Evolutionary conservation across 2,113 vertebrate genomes (phyloP).

Genomic region (Sterrhoptilus dennistouni): DNA sequence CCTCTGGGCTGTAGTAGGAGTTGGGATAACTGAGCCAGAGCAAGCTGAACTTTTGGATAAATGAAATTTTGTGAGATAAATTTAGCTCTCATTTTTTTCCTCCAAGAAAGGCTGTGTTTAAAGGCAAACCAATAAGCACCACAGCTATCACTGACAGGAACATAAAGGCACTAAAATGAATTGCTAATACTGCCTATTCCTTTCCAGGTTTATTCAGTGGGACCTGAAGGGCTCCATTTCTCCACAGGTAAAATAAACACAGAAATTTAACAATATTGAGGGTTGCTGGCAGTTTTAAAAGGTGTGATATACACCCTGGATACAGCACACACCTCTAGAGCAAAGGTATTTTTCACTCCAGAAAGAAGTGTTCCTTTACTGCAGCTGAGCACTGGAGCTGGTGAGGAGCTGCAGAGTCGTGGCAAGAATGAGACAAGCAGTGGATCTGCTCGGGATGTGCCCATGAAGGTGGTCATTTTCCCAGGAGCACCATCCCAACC

Average conservation of each 20-base stretch:
- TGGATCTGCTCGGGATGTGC: accelerated
- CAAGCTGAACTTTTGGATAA: background rate
- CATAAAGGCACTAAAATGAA: background rate
- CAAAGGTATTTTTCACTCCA: background rate
- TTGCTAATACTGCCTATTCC: background rate
- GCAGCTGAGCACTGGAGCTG: background rate
- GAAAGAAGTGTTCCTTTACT: background rate
- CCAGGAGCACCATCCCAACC: background rate
- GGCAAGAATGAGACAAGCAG: background rate
- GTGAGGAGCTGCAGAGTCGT: background rate
- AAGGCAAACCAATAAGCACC: background rate
- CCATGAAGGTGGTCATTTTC: background rate
- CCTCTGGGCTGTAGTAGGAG: background rate
- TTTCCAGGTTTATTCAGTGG: background rate
- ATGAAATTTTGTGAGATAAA: background rate
- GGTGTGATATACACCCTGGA: background rate
- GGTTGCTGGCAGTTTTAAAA: background rate
- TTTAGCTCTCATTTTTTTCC: background rate
- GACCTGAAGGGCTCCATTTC: background rate
- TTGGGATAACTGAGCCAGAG: background rate
- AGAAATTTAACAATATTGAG: background rate
- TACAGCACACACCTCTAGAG: background rate
- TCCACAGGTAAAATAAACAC: slow-evolving; percentile 3
- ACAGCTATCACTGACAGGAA: background rate
- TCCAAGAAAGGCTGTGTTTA: background rate